Evolutionary conservation across 1,140 invertebrate genomes (phyloP), one percentile per base, ranked within the genome.

Genomic region (Magallana ariakensis): DNA sequence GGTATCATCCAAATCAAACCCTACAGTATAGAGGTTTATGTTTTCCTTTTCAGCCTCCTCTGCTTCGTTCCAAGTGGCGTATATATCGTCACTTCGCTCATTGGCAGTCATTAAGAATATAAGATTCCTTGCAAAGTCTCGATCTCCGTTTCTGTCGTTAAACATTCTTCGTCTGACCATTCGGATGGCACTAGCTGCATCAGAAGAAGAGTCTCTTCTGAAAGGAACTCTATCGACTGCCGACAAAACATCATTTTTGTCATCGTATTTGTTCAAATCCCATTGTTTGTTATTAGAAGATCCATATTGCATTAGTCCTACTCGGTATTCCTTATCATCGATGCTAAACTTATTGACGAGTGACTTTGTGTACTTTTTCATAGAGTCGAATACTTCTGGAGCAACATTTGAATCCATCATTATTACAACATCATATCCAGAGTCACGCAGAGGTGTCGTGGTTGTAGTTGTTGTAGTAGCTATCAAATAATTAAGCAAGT

Each of bases 401-500:
- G 84, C 87, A 16, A 93, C 91, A 83, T 92, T 92, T 0, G 91
- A 90, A 70, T 93, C 92, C 22, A 93, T 88, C 19, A 93, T 85
- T 46, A 93, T 85, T 0, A 93, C 90, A 15, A 93, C 54, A 94
- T 95, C 89, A 46, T 88, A 88, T 46, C 85, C 85, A 53, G 80
- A 66, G 33, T 89, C 85, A 11, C 83, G 80, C 87, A 89, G 58
- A 87, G 66, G 66, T 11, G 66, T 75, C 0, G 66, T 75, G 66
- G 66, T 75, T 2, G 66, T 70, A 26, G 66, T 70, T 33, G 66
- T 70, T 70, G 66, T 26, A 33, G 22, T 26, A 75, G 33, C 10
- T 33, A 54, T n/a, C 53, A 53, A 58, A 58, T 10, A 84, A 22
- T 22, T 60, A 13, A 5, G 9, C n/a, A 82, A 8, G 5, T 13